These are phyloP conservation scores for Daubentonia madagascariensis DNA, from an alignment of 2,113 vertebrate genomes.

Conservation along the genomic window DNA sequence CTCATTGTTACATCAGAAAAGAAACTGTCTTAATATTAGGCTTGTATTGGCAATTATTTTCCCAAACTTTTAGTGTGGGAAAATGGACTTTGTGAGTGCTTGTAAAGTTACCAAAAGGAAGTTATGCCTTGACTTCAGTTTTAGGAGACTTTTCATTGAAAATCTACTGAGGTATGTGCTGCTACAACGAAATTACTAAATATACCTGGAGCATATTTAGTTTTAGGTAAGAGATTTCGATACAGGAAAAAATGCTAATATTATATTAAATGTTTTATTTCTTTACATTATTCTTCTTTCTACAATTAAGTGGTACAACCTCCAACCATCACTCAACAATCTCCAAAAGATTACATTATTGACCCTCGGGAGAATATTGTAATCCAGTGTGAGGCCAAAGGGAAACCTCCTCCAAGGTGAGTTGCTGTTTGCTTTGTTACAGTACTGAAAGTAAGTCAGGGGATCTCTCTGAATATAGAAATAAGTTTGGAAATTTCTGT, in stretches of 20 bases:
- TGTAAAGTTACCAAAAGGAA: constrained; percentile 1
- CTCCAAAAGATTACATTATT: constrained; percentile 97
- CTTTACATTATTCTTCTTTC: constrained; percentile 74
- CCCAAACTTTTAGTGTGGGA: neutral
- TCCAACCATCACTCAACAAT: constrained; percentile 96
- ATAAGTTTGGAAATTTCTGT: neutral
- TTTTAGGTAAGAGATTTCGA: constrained; percentile 51
- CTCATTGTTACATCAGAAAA: constrained; percentile 79
- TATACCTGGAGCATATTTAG: neutral
- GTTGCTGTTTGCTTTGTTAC: constrained; percentile 39
- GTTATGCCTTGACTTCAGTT: neutral
- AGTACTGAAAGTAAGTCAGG: neutral
- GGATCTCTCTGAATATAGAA: neutral
- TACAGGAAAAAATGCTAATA: constrained; percentile 47
- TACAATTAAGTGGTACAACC: constrained; percentile 92
- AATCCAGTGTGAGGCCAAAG: constrained; percentile 97
- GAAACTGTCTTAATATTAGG: constrained; percentile 20
- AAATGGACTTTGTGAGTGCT: constrained; percentile 21
- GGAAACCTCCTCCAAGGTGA: constrained; percentile 96
- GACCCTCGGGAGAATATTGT: constrained; percentile 96
- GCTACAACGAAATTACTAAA: constrained; percentile 7
- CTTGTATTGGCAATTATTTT: constrained; percentile 44
- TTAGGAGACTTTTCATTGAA: constrained; percentile 22
- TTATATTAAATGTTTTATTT: constrained; percentile 68
- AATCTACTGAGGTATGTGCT: neutral